Base-by-base conservation (phyloP, 2,888 invertebrate species). In the Scotopteryx bipunctaria region DNA sequence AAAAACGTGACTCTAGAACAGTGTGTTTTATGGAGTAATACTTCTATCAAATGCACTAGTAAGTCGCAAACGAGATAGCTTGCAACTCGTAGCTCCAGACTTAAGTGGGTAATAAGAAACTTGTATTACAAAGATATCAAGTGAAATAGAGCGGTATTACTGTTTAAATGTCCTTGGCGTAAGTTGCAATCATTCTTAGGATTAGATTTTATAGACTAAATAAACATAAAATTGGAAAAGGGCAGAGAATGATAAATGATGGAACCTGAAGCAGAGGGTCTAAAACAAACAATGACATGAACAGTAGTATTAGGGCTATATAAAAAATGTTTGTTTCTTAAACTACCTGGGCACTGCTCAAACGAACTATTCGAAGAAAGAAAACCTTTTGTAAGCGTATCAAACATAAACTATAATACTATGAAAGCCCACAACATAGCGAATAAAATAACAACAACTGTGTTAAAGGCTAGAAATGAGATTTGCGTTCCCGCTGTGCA, bases 1-100 rank as follows among this genome's bases (percentile, higher is more conserved):
- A 82, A 82, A 82, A 81, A 80, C 81, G 81, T 81, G 81, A 81
- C 79, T 76, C 52, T 46, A 49, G 63, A 63, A 69, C 76, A 46
- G 55, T 47, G 53, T 57, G 50, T 33, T 62, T 62, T 59, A 60
- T 57, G 48, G 46, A 63, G 51, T 52, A 59, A 59, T 60, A 55
- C 51, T 59, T 57, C 57, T 63, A 60, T 53, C 57, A 60, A 57
- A 55, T 60, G 57, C 58, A 52, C 42, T 45, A 47, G 48, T 45
- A 33, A 59, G 54, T 54, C 43, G 48, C 38, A 48, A 51, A 53
- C 55, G 45, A 57, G 60, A 53, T 58, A 58, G 56, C 52, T 44
- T 36, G 54, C 46, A 48, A 47, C 47, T 47, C 38, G 36, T 50
- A 50, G 45, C 54, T 56, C 48, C 49, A 51, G 55, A 53, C 53